These are phyloP conservation scores for Entelurus aequoreus DNA, from an alignment of 2,113 vertebrate species.

Conservation along the genomic window DNA sequence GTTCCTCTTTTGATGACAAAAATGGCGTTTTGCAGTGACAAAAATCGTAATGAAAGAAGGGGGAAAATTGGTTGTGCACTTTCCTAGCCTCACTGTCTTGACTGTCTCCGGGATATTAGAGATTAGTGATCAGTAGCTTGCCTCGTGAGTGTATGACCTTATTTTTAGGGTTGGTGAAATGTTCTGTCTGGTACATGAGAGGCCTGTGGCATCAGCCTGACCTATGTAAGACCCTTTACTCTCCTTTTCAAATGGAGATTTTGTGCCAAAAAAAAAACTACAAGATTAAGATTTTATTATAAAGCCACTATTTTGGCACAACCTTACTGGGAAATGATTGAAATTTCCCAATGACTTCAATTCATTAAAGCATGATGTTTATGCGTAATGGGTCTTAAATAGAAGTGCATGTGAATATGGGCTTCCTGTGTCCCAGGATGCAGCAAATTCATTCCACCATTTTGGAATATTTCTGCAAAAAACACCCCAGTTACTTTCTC, in stretches of 20 bases:
- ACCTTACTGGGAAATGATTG: slow-evolving; percentile 42
- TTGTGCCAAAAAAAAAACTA: slow-evolving; percentile 33
- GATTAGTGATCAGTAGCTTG: slow-evolving; percentile 63
- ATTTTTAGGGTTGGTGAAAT: slow-evolving; percentile 72
- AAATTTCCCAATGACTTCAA: slow-evolving; percentile 15
- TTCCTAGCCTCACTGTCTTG: slow-evolving; percentile 74
- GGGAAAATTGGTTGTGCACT: slow-evolving; percentile 69
- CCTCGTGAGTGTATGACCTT: slow-evolving; percentile 67
- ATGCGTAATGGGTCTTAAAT: slow-evolving; percentile 77
- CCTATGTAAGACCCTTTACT: slow-evolving; percentile 80
- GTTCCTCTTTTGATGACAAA: slow-evolving; percentile 79
- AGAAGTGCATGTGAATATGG: slow-evolving; percentile 78
- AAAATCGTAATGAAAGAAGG: slow-evolving; percentile 36
- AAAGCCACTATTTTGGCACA: slow-evolving; percentile 27
- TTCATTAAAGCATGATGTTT: slow-evolving; percentile 25
- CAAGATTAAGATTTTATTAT: slow-evolving; percentile 29
- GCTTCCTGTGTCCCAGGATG: slow-evolving; percentile 75
- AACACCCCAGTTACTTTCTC: slow-evolving; percentile 63
- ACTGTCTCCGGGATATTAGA: slow-evolving; percentile 69
- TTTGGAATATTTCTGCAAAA: slow-evolving; percentile 75
- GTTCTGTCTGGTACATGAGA: slow-evolving; percentile 74
- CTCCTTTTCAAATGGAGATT: slow-evolving; percentile 31
- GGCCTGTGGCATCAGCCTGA: slow-evolving; percentile 76
- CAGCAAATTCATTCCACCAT: slow-evolving; percentile 72
- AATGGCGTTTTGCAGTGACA: slow-evolving; percentile 49